Evolutionary conservation across 2,797 vertebrate species (phyloP).

Genomic region (Callimico goeldii): DNA sequence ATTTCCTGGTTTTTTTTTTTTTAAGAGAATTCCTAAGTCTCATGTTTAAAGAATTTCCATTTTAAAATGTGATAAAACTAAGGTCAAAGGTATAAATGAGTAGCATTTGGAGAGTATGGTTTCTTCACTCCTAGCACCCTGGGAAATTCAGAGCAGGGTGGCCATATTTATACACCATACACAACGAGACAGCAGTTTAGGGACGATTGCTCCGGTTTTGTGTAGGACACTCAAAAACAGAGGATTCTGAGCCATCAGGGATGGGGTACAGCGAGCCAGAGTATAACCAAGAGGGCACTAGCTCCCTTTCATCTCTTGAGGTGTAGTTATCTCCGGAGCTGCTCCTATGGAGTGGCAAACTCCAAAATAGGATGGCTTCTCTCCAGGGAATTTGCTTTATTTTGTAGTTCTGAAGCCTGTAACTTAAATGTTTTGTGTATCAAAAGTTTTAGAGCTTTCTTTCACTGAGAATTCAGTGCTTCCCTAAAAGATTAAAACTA

Average conservation of each 20-base stretch:
- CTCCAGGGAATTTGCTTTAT: background rate
- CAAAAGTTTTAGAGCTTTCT: constrained; percentile 17
- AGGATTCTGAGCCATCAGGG: background rate
- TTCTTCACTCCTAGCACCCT: background rate
- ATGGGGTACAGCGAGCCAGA: background rate
- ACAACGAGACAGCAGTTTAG: background rate
- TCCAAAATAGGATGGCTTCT: background rate
- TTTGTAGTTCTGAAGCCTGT: background rate
- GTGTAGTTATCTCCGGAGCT: background rate
- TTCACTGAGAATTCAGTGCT: background rate
- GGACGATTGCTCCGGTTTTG: background rate
- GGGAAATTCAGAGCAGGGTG: background rate
- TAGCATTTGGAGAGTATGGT: background rate
- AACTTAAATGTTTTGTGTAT: background rate
- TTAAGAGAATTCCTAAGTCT: no score
- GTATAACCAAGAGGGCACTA: no score
- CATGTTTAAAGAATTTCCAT: background rate
- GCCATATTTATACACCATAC: background rate
- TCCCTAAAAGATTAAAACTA: constrained; percentile 21
- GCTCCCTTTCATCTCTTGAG: background rate
- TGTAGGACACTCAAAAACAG: background rate
- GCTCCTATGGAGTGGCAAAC: background rate
- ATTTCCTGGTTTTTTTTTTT: background rate
- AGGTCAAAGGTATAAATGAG: background rate
- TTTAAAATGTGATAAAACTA: constrained; percentile 42